Percentiles rank a stretch among this genome's conserved stretches.
Conservation (phyloP, 2,113 vertebrate species). For the Junco hyemalis region DNA sequence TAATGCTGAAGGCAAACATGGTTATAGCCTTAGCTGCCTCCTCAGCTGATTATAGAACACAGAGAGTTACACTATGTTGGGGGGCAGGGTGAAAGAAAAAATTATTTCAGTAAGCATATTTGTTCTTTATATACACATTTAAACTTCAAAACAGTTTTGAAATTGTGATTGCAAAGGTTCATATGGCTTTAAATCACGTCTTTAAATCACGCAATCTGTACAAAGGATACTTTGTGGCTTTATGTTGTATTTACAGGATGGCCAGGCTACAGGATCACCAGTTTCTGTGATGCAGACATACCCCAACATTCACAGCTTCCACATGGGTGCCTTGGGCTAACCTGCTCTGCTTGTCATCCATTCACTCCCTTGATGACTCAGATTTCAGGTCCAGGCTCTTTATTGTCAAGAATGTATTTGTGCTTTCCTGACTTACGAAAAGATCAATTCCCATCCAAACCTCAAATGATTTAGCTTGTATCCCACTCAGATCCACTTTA, state of each 20-base stretch:
- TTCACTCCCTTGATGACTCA: not conserved
- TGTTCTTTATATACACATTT: not conserved
- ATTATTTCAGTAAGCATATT: not conserved
- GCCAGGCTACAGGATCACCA: not conserved
- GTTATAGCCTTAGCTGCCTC: not conserved
- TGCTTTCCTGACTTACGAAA: not conserved
- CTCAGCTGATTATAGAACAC: not conserved
- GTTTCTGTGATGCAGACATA: not conserved
- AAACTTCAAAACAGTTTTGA: not conserved
- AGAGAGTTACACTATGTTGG: accelerated
- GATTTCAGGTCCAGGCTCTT: not conserved
- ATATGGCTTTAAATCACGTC: not conserved
- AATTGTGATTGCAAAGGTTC: not conserved
- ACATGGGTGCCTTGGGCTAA: not conserved
- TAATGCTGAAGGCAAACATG: not conserved
- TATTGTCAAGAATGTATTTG: not conserved
- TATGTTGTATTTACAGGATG: not conserved
- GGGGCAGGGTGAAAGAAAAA: accelerated
- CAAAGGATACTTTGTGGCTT: not conserved
- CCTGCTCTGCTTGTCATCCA: not conserved
- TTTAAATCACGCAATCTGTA: not conserved
- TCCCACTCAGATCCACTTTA: not conserved
- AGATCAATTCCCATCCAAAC: not conserved
- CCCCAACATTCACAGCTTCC: not conserved
- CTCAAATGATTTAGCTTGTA: not conserved